phyloP scores from a whole-genome alignment of 2,888 invertebrate genomes.

The Leptarthrus brevirostris region DNA sequence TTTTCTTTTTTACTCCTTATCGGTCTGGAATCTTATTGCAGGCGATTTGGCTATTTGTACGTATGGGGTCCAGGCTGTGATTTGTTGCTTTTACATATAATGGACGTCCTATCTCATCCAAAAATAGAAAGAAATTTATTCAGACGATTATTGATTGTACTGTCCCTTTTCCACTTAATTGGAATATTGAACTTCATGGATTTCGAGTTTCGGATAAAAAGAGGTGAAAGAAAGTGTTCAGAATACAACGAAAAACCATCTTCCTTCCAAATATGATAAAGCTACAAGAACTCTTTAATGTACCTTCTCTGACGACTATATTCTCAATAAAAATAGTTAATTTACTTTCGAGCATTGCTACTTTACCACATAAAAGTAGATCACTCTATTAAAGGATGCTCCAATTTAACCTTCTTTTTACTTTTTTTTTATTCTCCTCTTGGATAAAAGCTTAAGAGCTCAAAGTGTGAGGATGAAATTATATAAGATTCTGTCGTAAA shows the following conservation, averaged over 20 bases:
- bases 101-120: not conserved
- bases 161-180: constrained; percentile 35
- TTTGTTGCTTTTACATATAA: constrained; percentile 19
- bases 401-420: not conserved
- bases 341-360: no score
- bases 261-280: no score
- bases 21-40: constrained; percentile 10
- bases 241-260: no score
- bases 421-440: not conserved
- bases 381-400: no score
- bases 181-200: not conserved
- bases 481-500: not conserved
- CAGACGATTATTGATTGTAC: constrained; percentile 18
- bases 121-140: constrained; percentile 19
- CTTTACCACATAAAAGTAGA: no score
- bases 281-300: no score
- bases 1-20: constrained; percentile 3
- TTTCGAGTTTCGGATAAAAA: not conserved
- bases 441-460: not conserved
- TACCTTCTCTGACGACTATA: no score
- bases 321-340: no score
- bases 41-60: constrained; percentile 16
- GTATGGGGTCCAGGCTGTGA: constrained; percentile 8
- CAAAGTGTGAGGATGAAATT: not conserved
- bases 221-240: not conserved